Percentiles rank a stretch among this genome's conserved stretches.
Evolutionary conservation across 37 sponge, comb jelly and placozoan genomes (phyloP).

Genomic region (Dysidea cf. avara): DNA sequence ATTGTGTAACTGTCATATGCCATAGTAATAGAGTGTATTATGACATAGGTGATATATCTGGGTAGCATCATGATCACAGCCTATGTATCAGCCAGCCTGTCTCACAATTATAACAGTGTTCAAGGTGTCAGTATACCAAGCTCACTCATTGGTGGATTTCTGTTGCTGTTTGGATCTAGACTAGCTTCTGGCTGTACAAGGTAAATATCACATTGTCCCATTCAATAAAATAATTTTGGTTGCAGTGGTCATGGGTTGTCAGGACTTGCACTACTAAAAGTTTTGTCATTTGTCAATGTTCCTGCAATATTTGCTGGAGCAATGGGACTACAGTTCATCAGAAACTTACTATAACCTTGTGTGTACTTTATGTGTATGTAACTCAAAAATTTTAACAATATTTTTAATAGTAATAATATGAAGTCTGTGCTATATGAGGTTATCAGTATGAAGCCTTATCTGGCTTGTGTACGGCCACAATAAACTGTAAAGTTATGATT

Average conservation of each 20-base stretch:
- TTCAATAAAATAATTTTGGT: background rate
- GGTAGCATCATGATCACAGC: constrained; percentile 31
- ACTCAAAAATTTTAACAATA: too few relatives aligned
- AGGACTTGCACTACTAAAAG: constrained; percentile 46
- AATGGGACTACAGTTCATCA: constrained; percentile 18
- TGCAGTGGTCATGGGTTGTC: constrained; percentile 66
- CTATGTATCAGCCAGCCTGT: constrained; percentile 42
- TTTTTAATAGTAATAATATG: too few relatives aligned
- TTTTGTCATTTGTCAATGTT: constrained; percentile 32
- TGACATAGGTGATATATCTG: constrained; percentile 43
- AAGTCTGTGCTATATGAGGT: too few relatives aligned
- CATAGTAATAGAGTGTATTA: too few relatives aligned
- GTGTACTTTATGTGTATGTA: too few relatives aligned
- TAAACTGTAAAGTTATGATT: too few relatives aligned
- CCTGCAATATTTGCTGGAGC: constrained; percentile 69
- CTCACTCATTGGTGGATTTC: constrained; percentile 47
- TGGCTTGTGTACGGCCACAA: too few relatives aligned
- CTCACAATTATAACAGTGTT: constrained; percentile 19
- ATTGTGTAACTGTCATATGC: too few relatives aligned
- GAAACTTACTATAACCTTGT: background rate
- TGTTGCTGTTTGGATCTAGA: constrained; percentile 61
- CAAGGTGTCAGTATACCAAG: too few relatives aligned
- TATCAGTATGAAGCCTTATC: too few relatives aligned
- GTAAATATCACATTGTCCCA: constrained; percentile 7
- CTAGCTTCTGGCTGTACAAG: constrained; percentile 70